phyloP scores from a whole-genome alignment of 2,888 invertebrate genomes.

The Cyaniris semiargus region DNA sequence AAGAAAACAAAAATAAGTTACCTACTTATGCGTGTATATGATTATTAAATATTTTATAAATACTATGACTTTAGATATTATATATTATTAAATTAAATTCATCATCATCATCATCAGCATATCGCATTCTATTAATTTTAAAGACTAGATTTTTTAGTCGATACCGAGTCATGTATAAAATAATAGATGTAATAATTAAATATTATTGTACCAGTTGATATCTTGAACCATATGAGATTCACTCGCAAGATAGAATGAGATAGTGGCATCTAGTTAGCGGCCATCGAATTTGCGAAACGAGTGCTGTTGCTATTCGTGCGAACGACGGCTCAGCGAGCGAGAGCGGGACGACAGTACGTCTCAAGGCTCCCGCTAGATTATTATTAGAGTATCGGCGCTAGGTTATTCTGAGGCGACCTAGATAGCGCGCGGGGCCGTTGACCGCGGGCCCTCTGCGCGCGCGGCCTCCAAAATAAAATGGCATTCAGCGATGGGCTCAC shows the following conservation, averaged over 20 bases:
- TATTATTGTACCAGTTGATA: not conserved
- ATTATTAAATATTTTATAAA: not conserved
- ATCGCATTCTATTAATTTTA: not conserved
- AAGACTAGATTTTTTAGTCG: not conserved
- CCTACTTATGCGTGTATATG: not conserved
- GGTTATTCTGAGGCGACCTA: constrained; percentile 80
- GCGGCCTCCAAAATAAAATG: constrained; percentile 80
- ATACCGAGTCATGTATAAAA: not conserved
- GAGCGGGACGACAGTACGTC: constrained; percentile 67
- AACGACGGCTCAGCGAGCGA: constrained; percentile 57
- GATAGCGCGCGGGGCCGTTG: constrained; percentile 77
- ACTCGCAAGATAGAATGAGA: constrained; percentile 63
- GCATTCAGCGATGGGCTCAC: constrained; percentile 79
- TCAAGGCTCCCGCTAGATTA: constrained; percentile 71
- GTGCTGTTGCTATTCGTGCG: constrained; percentile 59
- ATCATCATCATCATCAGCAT: not conserved
- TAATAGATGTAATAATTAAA: not conserved
- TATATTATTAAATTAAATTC: not conserved
- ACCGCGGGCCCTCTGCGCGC: constrained; percentile 78
- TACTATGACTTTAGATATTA: not conserved
- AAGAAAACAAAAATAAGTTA: not conserved
- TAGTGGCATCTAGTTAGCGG: constrained; percentile 56
- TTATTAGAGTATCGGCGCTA: constrained; percentile 80
- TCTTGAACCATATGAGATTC: constrained; percentile 40
- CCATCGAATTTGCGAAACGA: constrained; percentile 64